phyloP scores from a whole-genome alignment of 2,888 invertebrate genomes.

The Empis stercorea region DNA sequence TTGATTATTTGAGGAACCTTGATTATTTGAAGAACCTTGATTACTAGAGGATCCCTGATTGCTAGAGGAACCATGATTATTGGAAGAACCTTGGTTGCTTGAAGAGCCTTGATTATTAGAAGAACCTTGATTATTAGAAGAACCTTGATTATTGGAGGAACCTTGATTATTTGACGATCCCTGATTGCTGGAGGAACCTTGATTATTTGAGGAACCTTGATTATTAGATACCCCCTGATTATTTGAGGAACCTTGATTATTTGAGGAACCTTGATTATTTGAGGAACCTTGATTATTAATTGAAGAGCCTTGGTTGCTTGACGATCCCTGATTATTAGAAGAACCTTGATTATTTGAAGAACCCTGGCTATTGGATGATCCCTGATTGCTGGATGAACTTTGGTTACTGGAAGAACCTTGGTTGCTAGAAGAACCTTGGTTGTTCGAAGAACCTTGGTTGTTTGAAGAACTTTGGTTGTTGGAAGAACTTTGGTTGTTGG shows the following conservation, averaged over 20 bases:
- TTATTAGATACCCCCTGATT: slow-evolving; percentile 11
- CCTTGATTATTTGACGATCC: slow-evolving; percentile 10
- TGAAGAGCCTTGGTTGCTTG: slow-evolving; percentile 1
- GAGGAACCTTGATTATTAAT: slow-evolving; percentile 10
- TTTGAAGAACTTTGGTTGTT: slow-evolving; percentile 10
- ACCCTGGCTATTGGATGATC: slow-evolving; percentile 8
- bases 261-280: slow-evolving; percentile 8
- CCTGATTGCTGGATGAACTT: slow-evolving; percentile 10
- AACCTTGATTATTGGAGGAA: slow-evolving; percentile 6
- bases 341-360: slow-evolving; percentile 11
- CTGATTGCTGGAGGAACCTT: slow-evolving; percentile 9
- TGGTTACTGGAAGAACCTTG: slow-evolving; percentile 9
- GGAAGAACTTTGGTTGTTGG: slow-evolving; percentile 9
- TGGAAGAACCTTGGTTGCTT: background rate
- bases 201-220: slow-evolving; percentile 7
- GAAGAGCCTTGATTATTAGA: slow-evolving; percentile 12
- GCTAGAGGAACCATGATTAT: background rate
- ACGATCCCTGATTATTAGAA: background rate
- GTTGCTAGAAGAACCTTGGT: slow-evolving; percentile 8
- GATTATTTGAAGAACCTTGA: slow-evolving; percentile 4
- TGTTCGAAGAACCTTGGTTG: slow-evolving; percentile 9
- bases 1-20: background rate
- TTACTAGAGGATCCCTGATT: slow-evolving; percentile 1
- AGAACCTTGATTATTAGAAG: slow-evolving; percentile 12
- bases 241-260: background rate